phyloP scores from a whole-genome alignment of 2,113 vertebrate genomes.

The Egretta garzetta region DNA sequence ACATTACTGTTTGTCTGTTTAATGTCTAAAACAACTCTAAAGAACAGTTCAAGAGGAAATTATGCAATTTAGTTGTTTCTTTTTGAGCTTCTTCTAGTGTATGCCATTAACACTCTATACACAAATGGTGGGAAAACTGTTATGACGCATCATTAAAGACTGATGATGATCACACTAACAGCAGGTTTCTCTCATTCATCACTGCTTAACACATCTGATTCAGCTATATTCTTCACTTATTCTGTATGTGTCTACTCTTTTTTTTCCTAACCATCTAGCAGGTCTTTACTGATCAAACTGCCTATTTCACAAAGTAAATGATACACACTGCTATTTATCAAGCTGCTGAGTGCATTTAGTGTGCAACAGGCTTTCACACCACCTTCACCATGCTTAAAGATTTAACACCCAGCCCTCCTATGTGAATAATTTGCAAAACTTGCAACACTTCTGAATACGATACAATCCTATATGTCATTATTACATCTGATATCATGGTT shows the following conservation, averaged over 20 bases:
- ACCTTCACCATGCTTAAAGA: background rate
- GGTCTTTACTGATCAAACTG: background rate
- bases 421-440: background rate
- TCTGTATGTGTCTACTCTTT: background rate
- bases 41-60: background rate
- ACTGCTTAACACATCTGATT: background rate
- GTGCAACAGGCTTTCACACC: background rate
- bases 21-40: background rate
- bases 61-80: background rate
- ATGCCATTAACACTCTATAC: background rate
- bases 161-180: background rate
- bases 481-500: background rate
- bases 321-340: background rate
- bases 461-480: background rate
- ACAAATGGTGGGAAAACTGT: background rate
- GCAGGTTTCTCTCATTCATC: background rate
- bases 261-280: background rate
- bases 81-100: background rate
- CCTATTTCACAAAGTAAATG: background rate
- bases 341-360: background rate
- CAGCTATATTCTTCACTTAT: background rate
- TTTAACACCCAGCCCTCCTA: background rate
- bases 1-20: background rate
- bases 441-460: background rate
- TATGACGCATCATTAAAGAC: background rate